Percentiles rank a stretch among this genome's conserved stretches.
Evolutionary conservation across 2,797 vertebrate species (phyloP).

Genomic region (Peromyscus nudipes): DNA sequence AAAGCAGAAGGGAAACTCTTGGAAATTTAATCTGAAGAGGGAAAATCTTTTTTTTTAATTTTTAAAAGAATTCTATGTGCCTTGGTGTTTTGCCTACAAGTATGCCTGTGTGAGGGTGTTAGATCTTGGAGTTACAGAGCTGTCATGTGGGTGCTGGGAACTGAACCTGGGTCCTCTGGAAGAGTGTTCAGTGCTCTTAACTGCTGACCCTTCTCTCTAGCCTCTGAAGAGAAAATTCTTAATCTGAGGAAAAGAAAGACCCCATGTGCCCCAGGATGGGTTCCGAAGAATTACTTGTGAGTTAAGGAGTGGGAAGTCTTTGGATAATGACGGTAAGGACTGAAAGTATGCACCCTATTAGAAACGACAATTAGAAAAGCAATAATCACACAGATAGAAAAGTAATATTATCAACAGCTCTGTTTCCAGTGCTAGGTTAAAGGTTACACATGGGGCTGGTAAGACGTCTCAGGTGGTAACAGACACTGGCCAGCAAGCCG

Average conservation of each 20-base stretch:
- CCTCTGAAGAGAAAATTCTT: not conserved
- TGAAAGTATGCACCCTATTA: not conserved
- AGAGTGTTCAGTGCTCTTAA: too few species aligned
- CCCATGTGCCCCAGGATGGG: not conserved
- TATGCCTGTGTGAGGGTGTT: too few species aligned
- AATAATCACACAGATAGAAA: not conserved
- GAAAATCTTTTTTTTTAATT: not conserved
- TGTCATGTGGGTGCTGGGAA: too few species aligned
- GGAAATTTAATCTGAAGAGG: not conserved
- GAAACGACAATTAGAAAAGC: not conserved
- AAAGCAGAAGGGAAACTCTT: not conserved
- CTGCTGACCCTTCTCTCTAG: too few species aligned
- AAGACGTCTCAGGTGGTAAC: not conserved
- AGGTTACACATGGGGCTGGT: not conserved
- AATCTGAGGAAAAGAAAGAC: not conserved
- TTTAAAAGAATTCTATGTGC: too few species aligned
- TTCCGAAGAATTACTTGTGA: not conserved
- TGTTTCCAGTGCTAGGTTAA: not conserved
- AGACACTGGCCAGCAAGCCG: not conserved
- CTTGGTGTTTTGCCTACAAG: too few species aligned
- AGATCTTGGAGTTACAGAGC: too few species aligned
- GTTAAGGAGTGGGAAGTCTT: not conserved
- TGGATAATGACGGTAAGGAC: not conserved
- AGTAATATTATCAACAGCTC: not conserved
- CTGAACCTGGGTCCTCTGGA: too few species aligned